phyloP scores from a whole-genome alignment of 2,113 vertebrate genomes.

The Tragelaphus strepsiceros region DNA sequence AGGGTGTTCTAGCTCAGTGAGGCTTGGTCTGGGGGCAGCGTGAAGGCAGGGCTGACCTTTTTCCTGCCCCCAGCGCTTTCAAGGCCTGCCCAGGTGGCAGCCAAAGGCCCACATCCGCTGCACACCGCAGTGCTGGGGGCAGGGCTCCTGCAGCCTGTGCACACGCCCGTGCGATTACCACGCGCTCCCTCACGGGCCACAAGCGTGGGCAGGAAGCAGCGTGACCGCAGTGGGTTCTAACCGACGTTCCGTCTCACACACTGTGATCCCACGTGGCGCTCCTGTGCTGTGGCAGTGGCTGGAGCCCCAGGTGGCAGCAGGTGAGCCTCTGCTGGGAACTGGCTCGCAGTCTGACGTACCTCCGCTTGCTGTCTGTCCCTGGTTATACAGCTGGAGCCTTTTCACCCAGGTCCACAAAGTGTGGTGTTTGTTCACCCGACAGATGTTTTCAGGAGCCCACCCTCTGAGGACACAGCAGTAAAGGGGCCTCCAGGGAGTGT shows the following conservation, averaged over 20 bases:
- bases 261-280: neutral
- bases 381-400: neutral
- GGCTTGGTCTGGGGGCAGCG: neutral
- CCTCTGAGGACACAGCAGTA: neutral
- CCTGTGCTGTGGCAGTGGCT: neutral
- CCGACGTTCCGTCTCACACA: neutral
- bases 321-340: neutral
- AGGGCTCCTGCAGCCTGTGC: neutral
- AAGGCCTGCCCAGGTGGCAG: neutral
- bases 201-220: slow-evolving; percentile 39
- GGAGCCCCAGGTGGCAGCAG: neutral
- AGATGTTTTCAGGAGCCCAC: neutral
- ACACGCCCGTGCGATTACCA: neutral
- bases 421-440: neutral
- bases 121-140: neutral
- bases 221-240: slow-evolving; percentile 20
- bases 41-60: neutral
- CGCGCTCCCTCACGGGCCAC: neutral
- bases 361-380: neutral
- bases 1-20: neutral
- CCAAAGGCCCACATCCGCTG: neutral
- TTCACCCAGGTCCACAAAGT: neutral
- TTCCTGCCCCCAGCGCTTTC: neutral
- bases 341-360: neutral
- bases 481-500: slow-evolving; percentile 5